A percentile compares a stretch with the other conserved stretches of the same genome.
Evolutionary conservation across 2,888 invertebrate species (phyloP).

Genomic region (Elysia crispata): DNA sequence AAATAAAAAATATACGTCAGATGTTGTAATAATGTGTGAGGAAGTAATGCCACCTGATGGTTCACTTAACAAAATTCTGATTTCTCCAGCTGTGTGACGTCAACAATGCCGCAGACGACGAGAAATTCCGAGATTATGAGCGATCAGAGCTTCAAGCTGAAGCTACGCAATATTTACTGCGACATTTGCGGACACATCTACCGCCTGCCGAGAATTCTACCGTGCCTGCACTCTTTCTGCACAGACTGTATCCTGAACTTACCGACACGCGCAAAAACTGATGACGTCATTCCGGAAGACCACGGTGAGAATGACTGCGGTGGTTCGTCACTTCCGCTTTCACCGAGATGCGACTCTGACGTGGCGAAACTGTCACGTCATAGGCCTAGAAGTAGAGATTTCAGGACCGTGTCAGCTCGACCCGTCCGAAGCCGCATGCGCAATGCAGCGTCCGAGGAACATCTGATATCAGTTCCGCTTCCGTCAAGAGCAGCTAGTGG

Average conservation of each 20-base stretch:
- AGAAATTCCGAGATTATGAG: background rate
- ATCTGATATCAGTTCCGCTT: background rate
- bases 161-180: constrained; percentile 24
- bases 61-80: too few relatives aligned
- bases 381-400: too few relatives aligned
- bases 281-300: background rate
- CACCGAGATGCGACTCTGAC: too few relatives aligned
- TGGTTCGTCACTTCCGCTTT: too few relatives aligned
- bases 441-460: background rate
- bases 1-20: too few relatives aligned
- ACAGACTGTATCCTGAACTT: constrained; percentile 45
- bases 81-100: too few relatives aligned
- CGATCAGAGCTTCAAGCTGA: background rate
- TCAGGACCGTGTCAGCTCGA: too few relatives aligned
- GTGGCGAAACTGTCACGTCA: too few relatives aligned
- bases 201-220: constrained; percentile 47
- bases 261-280: constrained; percentile 45
- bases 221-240: constrained; percentile 53
- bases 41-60: too few relatives aligned
- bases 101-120: background rate
- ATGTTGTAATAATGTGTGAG: too few relatives aligned
- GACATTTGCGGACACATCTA: constrained; percentile 41
- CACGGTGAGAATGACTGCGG: background rate
- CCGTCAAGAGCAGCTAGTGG: background rate
- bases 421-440: too few relatives aligned